Conservation (phyloP, 2,888 invertebrate genomes). For the Agrochola lychnidis region DNA sequence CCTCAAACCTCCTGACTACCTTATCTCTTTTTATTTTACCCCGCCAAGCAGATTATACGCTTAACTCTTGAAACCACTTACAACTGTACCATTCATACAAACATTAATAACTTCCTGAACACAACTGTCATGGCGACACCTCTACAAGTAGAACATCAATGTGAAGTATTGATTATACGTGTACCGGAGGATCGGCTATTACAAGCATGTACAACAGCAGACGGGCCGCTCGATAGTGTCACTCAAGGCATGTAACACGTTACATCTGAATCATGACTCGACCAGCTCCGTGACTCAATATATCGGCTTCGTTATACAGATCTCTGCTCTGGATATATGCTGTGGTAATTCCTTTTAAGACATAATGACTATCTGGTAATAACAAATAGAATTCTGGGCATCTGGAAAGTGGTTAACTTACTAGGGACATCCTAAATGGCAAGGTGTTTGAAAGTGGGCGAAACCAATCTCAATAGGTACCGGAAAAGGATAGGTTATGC, state of each 20-base stretch:
- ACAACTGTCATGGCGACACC: slow-evolving; percentile 44
- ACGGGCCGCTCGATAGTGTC: slow-evolving; percentile 72
- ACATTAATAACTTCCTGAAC: slow-evolving; percentile 26
- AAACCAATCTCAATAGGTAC: slow-evolving; percentile 11
- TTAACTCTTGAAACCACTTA: neutral
- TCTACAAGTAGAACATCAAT: slow-evolving; percentile 32
- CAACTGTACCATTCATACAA: slow-evolving; percentile 5
- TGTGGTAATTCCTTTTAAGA: slow-evolving; percentile 34
- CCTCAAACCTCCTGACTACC: neutral
- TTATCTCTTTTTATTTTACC: neutral
- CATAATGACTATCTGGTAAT: neutral
- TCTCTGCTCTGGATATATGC: slow-evolving; percentile 26
- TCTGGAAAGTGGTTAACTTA: neutral
- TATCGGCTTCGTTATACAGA: slow-evolving; percentile 60
- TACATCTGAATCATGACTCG: slow-evolving; percentile 70
- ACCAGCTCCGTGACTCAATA: slow-evolving; percentile 69
- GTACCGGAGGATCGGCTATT: slow-evolving; percentile 53
- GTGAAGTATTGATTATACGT: slow-evolving; percentile 48
- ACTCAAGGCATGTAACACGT: slow-evolving; percentile 69
- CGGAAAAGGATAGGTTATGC: slow-evolving; percentile 9
- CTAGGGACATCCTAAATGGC: neutral
- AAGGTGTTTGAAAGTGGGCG: slow-evolving; percentile 1
- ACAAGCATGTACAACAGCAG: slow-evolving; percentile 57
- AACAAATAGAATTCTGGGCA: slow-evolving; percentile 4
- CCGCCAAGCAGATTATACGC: neutral